Conservation (phyloP, 2,113 vertebrate species). For the Tylochromis polylepis region DNA sequence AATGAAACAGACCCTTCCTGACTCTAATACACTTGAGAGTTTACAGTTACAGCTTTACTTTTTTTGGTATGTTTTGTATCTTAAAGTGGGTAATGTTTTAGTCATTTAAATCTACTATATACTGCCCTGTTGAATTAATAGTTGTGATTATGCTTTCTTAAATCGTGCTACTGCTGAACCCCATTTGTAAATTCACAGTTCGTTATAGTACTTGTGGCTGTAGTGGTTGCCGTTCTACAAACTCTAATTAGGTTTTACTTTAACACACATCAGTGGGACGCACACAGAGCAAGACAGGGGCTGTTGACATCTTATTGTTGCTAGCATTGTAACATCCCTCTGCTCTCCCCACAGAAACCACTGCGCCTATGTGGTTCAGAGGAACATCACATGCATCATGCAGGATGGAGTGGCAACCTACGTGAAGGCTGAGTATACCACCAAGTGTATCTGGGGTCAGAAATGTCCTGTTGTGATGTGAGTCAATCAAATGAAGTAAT, state of each 20-base stretch:
- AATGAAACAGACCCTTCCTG: neutral
- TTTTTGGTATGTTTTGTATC: neutral
- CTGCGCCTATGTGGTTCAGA: conserved; percentile 93
- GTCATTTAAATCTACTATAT: neutral
- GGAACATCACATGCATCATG: conserved; percentile 87
- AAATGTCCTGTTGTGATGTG: conserved; percentile 90
- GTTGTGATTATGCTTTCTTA: neutral
- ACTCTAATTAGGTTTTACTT: neutral
- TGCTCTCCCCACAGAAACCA: conserved; percentile 78
- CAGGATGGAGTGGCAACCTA: conserved; percentile 88
- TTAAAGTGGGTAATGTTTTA: neutral
- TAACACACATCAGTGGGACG: neutral
- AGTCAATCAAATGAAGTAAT: conserved; percentile 53
- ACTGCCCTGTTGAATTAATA: neutral
- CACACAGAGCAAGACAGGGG: neutral
- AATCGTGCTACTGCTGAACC: neutral
- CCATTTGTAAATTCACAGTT: neutral
- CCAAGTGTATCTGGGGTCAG: conserved; percentile 93
- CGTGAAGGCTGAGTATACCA: conserved; percentile 91
- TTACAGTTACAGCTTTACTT: neutral
- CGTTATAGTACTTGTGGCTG: neutral
- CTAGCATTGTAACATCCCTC: neutral
- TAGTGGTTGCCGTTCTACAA: neutral
- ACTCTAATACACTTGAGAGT: neutral
- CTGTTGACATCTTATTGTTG: neutral